These are phyloP conservation scores for Pantala flavescens DNA, from an alignment of 1,140 invertebrate species.

Conservation along the genomic window DNA sequence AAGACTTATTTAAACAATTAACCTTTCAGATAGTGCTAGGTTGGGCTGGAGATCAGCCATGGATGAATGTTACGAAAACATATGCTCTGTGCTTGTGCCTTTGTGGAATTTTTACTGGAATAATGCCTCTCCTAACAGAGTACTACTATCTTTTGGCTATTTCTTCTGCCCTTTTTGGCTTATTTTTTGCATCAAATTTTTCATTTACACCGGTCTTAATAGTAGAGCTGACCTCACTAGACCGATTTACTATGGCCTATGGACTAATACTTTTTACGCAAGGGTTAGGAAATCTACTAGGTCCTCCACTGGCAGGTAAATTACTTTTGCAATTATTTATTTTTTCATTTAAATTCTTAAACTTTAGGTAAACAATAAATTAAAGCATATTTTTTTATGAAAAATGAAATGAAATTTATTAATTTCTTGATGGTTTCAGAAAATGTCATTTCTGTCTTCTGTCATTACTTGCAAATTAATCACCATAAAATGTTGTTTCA, in stretches of 20 bases:
- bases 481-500: background rate
- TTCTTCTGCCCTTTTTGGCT: slow-evolving; percentile 58
- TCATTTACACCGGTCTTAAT: slow-evolving; percentile 80
- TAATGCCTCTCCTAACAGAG: slow-evolving; percentile 21
- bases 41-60: slow-evolving; percentile 77
- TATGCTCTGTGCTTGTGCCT: slow-evolving; percentile 65
- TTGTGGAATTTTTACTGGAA: slow-evolving; percentile 47
- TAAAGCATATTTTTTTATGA: background rate
- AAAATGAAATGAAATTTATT: background rate
- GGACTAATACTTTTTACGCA: slow-evolving; percentile 77
- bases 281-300: slow-evolving; percentile 59
- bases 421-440: background rate
- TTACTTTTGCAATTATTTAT: background rate
- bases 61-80: slow-evolving; percentile 72
- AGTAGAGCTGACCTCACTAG: slow-evolving; percentile 65
- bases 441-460: background rate
- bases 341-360: background rate
- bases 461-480: background rate
- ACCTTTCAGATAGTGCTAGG: slow-evolving; percentile 62
- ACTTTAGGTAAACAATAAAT: background rate
- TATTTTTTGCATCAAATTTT: slow-evolving; percentile 77
- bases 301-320: slow-evolving; percentile 48
- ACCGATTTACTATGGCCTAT: slow-evolving; percentile 77
- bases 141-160: slow-evolving; percentile 45
- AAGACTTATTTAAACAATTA: slow-evolving; percentile 2